Evolutionary conservation across 2,113 vertebrate species (phyloP).

Genomic region (Chionomys nivalis): DNA sequence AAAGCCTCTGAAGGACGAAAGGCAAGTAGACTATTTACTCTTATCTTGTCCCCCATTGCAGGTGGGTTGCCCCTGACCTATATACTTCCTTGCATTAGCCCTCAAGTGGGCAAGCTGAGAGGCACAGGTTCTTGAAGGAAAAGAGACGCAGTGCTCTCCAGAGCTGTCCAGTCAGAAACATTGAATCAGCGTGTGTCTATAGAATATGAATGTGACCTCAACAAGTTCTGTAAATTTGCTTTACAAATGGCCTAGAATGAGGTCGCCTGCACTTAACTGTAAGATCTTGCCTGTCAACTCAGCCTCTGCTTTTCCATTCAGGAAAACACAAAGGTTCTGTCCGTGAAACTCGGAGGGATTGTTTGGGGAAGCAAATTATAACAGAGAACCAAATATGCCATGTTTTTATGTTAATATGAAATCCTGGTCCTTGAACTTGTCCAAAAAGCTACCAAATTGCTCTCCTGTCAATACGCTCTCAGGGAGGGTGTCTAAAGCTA

Average conservation of each 20-base stretch:
- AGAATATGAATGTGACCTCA: not conserved
- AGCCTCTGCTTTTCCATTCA: conserved; percentile 23
- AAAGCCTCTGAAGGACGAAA: not conserved
- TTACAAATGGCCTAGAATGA: not conserved
- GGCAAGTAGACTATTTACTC: not conserved
- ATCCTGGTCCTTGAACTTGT: conserved; percentile 52
- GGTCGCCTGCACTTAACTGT: not conserved
- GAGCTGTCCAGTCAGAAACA: not conserved
- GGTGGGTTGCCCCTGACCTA: not conserved
- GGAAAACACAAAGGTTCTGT: not conserved
- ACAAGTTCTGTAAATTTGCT: not conserved
- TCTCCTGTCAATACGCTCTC: conserved; percentile 26
- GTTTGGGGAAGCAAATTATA: conserved; percentile 48
- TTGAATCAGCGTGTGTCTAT: not conserved
- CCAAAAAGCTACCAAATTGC: conserved; percentile 49
- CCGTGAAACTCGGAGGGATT: not conserved
- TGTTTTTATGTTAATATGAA: conserved; percentile 52
- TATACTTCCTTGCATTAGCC: not conserved
- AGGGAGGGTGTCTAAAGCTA: conserved; percentile 51
- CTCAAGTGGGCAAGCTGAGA: not conserved
- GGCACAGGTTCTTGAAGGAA: not conserved
- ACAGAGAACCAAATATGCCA: conserved; percentile 43
- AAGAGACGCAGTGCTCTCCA: not conserved
- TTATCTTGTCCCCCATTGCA: not conserved
- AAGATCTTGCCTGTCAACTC: conserved; percentile 15